Percentiles rank a stretch among this genome's conserved stretches.
These are phyloP conservation scores for Bombylius major DNA, from an alignment of 2,888 invertebrate genomes.

Conservation along the genomic window DNA sequence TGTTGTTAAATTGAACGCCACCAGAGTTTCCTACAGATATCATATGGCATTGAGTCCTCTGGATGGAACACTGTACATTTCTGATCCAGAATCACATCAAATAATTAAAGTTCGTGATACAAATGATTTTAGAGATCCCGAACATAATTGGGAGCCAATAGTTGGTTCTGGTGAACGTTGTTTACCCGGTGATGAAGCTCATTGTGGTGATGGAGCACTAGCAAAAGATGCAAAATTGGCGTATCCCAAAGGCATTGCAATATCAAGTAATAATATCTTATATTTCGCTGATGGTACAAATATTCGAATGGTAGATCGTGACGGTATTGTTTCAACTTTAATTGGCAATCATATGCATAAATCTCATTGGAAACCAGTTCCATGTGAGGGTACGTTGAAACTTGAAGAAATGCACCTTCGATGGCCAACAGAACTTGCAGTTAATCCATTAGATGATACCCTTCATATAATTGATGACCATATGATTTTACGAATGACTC, in stretches of 20 bases:
- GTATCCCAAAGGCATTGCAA: conserved; percentile 92
- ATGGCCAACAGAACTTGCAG: conserved; percentile 92
- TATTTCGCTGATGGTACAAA: conserved; percentile 96
- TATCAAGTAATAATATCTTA: conserved; percentile 79
- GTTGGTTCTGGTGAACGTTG: conserved; percentile 93
- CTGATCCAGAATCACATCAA: conserved; percentile 91
- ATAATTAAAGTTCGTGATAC: conserved; percentile 77
- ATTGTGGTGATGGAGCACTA: conserved; percentile 90
- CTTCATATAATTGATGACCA: conserved; percentile 94
- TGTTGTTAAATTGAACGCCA: conserved; percentile 54
- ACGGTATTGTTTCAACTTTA: conserved; percentile 83
- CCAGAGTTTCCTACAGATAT: conserved; percentile 89
- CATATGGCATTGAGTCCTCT: conserved; percentile 92
- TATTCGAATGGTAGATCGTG: conserved; percentile 82
- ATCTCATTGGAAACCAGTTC: conserved; percentile 86
- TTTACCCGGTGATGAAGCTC: conserved; percentile 82
- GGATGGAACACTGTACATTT: conserved; percentile 87
- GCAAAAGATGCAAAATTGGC: conserved; percentile 89
- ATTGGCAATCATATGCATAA: conserved; percentile 89
- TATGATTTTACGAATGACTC: conserved; percentile 84
- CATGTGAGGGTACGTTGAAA: conserved; percentile 80
- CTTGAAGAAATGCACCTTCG: conserved; percentile 87
- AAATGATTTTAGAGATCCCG: conserved; percentile 71
- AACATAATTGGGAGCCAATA: conserved; percentile 87
- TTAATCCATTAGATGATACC: conserved; percentile 88